phyloP scores from a whole-genome alignment of 2,113 vertebrate species.

The Carettochelys insculpta region DNA sequence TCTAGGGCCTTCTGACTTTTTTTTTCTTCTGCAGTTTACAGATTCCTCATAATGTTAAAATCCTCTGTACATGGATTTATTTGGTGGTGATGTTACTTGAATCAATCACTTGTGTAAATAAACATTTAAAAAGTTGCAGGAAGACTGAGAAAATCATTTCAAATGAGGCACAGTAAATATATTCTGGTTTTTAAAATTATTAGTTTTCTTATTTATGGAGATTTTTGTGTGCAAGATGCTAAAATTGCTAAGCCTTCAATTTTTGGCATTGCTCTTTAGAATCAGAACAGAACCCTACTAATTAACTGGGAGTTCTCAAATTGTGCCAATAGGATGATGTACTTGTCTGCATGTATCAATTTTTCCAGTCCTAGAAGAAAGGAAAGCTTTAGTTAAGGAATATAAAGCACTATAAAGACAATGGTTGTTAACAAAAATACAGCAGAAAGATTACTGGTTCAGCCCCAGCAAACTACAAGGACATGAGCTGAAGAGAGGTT shows the following conservation, averaged over 20 bases:
- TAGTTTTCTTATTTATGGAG: background rate
- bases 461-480: background rate
- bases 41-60: constrained; percentile 48
- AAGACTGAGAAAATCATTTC: background rate
- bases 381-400: background rate
- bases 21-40: constrained; percentile 48
- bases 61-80: background rate
- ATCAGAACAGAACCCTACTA: background rate
- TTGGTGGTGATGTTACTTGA: background rate
- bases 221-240: constrained; percentile 31
- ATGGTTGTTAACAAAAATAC: background rate
- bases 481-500: background rate
- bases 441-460: background rate
- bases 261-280: constrained; percentile 14
- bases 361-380: background rate
- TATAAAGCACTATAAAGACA: background rate
- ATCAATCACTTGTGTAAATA: constrained; percentile 41
- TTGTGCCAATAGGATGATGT: background rate
- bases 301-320: background rate
- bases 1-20: constrained; percentile 54
- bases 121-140: constrained; percentile 21
- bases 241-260: constrained; percentile 38
- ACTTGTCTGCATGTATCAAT: background rate
- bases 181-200: background rate
- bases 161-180: background rate